Percentiles rank a stretch among this genome's conserved stretches.
These are phyloP conservation scores for Todus mexicanus DNA, from an alignment of 2,797 vertebrate genomes.

Conservation along the genomic window DNA sequence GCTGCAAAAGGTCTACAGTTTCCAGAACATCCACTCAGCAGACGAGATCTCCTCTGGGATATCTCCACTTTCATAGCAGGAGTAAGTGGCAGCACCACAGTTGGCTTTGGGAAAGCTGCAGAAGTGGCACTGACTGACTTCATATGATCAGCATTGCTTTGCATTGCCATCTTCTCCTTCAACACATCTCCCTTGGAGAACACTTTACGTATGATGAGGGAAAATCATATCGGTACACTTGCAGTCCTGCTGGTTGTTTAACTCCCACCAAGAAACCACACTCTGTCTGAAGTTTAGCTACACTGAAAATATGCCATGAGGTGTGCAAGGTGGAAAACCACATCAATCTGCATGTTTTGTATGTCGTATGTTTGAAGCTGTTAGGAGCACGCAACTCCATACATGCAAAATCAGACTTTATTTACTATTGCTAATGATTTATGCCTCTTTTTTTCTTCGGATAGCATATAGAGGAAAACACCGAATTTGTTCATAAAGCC, in stretches of 20 bases:
- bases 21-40: not conserved
- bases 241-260: not conserved
- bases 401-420: not conserved
- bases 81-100: not conserved
- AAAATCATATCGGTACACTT: not conserved
- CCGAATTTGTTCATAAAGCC: not conserved
- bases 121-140: not conserved
- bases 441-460: not conserved
- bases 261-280: not conserved
- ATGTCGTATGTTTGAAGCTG: not conserved
- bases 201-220: not conserved
- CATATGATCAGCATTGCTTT: not conserved
- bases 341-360: not conserved
- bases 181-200: not conserved
- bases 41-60: not conserved
- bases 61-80: not conserved
- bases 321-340: not conserved
- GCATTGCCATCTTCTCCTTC: not conserved
- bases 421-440: not conserved
- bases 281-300: not conserved
- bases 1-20: not conserved
- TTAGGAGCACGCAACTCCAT: not conserved
- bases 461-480: not conserved
- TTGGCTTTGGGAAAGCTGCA: not conserved
- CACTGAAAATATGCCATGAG: not conserved